Base-by-base conservation (phyloP, 2,888 invertebrate species). In the Gymnoscelis rufifasciata region DNA sequence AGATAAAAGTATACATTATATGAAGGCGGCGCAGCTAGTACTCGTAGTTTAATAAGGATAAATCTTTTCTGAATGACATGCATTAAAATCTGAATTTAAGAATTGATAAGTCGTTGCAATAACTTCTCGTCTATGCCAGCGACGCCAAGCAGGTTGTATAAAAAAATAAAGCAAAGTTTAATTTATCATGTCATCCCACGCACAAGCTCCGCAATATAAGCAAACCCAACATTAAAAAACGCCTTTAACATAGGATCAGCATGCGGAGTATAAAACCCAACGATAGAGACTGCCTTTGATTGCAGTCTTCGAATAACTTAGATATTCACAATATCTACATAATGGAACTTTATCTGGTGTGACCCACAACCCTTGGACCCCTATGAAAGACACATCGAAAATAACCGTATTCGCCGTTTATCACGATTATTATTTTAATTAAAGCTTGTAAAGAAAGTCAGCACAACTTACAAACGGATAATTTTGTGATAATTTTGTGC, bases 251-350 rank as follows among this genome's bases (percentile, higher is more conserved):
- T 70, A 71, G 70, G 68, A 78, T 78, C 77, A 75, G 70, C 72
- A 71, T 74, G 73, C 77, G 75, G 74, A 77, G 77, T 84, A 86
- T 87, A 88, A 88, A 84, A 86, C 84, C 78, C 88, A 88, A 88
- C 83, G 87, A 87, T 83, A 78, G 72, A 73, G 75, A 81, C 79
- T 68, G 73, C 68, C 69, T 71, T 77, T 78, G 68, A 66, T 67
- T 66, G 75, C 74, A 74, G 75, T 72, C 76, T 74, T 74, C 73
- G 76, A 82, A 84, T 84, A 84, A 86, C 83, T 84, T 87, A 83
- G 78, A 80, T 87, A 87, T 88, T 86, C 86, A 88, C 87, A 88
- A 83, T 87, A 87, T 87, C 86, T 87, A 87, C 87, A 87, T 73
- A 71, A 74, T 73, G 80, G 83, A 84, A 82, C 88, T 84, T 81